phyloP scores from a whole-genome alignment of 2,797 vertebrate genomes.

The Phataginus tricuspis region DNA sequence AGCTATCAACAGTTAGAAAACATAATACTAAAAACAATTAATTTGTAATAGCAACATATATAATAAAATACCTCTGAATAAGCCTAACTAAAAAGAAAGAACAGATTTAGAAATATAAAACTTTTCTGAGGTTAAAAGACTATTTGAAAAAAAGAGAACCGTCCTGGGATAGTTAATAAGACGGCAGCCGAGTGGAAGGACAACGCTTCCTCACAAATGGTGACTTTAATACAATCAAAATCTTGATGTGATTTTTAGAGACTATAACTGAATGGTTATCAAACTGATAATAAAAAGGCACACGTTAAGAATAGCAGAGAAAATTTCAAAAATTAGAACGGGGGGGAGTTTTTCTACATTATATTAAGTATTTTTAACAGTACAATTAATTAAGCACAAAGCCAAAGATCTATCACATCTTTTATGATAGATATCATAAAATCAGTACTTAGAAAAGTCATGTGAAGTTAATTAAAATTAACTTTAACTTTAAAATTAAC shows the following conservation, averaged over 20 bases:
- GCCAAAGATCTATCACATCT: not conserved
- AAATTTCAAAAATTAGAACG: not conserved
- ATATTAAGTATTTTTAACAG: not conserved
- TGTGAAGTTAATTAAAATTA: not conserved
- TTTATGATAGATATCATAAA: not conserved
- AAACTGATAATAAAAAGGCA: not conserved
- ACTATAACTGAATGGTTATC: not conserved
- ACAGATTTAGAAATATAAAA: not conserved
- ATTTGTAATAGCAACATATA: not conserved
- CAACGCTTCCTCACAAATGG: not conserved
- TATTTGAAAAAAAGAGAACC: not conserved
- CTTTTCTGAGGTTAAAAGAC: not conserved
- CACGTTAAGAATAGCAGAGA: not conserved
- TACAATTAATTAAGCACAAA: not conserved
- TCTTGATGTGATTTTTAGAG: not conserved
- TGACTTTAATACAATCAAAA: not conserved
- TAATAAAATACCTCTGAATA: not conserved
- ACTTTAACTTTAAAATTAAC: not conserved
- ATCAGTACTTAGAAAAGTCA: not conserved
- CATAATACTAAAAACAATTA: not conserved
- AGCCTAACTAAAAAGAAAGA: not conserved
- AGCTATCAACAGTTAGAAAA: not conserved
- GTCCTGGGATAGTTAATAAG: not conserved
- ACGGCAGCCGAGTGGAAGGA: not conserved
- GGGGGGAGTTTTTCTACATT: not conserved